A percentile compares a stretch with the other conserved stretches of the same genome.
Conservation (phyloP, 2,113 vertebrate species). For the Pteronura brasiliensis region DNA sequence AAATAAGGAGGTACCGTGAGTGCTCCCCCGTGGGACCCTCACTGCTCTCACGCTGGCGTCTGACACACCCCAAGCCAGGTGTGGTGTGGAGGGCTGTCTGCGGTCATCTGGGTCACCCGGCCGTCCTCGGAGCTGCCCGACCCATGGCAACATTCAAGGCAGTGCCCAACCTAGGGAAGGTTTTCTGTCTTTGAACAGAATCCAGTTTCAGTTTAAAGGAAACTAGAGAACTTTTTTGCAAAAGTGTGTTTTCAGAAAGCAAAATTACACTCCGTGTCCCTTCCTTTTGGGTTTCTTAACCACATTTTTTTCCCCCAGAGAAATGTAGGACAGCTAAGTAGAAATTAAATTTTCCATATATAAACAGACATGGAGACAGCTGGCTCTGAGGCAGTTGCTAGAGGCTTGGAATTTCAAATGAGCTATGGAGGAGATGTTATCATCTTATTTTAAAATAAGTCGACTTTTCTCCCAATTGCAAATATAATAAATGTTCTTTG, state of each 20-base stretch:
- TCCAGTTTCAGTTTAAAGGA: not conserved
- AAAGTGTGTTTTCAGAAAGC: slow-evolving; percentile 5
- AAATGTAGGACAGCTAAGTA: slow-evolving; percentile 42
- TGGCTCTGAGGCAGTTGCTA: not conserved
- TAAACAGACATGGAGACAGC: not conserved
- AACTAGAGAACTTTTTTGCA: not conserved
- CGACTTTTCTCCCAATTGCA: not conserved
- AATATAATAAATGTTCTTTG: not conserved
- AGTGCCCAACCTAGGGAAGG: not conserved
- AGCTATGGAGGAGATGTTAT: not conserved
- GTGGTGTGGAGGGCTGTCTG: not conserved
- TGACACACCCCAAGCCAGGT: not conserved
- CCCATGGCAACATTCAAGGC: not conserved
- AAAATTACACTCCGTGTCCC: not conserved
- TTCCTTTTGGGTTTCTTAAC: slow-evolving; percentile 37
- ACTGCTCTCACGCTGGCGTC: not conserved
- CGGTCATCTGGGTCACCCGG: not conserved
- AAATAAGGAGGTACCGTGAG: not conserved
- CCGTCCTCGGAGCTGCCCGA: not conserved
- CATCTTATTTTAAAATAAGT: not conserved
- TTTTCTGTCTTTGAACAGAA: not conserved
- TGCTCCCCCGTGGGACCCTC: not conserved
- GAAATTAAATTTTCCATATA: slow-evolving; percentile 48
- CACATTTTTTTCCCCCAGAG: slow-evolving; percentile 5
- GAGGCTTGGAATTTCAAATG: not conserved